Percentiles rank a stretch among this genome's conserved stretches.
Evolutionary conservation across 2,113 vertebrate genomes (phyloP).

Genomic region (Pungitius pungitius): DNA sequence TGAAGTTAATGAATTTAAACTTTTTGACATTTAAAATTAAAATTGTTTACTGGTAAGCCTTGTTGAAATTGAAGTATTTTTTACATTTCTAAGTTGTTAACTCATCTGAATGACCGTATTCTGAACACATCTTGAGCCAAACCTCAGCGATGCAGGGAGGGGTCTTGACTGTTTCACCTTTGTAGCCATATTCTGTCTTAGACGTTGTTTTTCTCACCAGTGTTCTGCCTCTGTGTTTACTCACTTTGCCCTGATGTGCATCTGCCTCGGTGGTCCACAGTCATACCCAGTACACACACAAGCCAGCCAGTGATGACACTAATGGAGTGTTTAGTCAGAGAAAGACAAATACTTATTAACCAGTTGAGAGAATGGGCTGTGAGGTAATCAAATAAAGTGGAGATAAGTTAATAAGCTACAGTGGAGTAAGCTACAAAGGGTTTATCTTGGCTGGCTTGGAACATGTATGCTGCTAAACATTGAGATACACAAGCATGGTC

Average conservation of each 20-base stretch:
- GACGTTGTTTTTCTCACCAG: slow-evolving; percentile 46
- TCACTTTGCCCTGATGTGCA: slow-evolving; percentile 44
- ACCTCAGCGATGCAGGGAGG: not conserved
- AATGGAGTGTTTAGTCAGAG: slow-evolving; percentile 63
- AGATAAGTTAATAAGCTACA: slow-evolving; percentile 66
- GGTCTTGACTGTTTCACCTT: slow-evolving; percentile 6
- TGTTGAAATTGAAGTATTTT: not conserved
- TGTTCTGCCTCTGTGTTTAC: slow-evolving; percentile 53
- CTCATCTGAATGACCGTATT: slow-evolving; percentile 1
- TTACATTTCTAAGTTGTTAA: not conserved
- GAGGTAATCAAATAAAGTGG: slow-evolving; percentile 64
- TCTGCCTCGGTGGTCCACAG: slow-evolving; percentile 45
- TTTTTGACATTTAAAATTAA: not conserved
- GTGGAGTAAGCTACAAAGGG: slow-evolving; percentile 23
- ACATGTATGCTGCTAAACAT: slow-evolving; percentile 22
- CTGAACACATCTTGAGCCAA: not conserved
- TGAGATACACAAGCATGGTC: not conserved
- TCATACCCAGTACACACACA: slow-evolving; percentile 31
- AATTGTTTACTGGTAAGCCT: not conserved
- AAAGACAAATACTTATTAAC: slow-evolving; percentile 62
- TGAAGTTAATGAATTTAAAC: not conserved
- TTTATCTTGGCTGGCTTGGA: slow-evolving; percentile 33
- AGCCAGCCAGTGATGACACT: slow-evolving; percentile 61
- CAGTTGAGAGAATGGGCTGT: slow-evolving; percentile 45
- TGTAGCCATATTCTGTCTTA: slow-evolving; percentile 27